Base-by-base conservation (phyloP, 2,113 vertebrate genomes). In the Python bivittatus region DNA sequence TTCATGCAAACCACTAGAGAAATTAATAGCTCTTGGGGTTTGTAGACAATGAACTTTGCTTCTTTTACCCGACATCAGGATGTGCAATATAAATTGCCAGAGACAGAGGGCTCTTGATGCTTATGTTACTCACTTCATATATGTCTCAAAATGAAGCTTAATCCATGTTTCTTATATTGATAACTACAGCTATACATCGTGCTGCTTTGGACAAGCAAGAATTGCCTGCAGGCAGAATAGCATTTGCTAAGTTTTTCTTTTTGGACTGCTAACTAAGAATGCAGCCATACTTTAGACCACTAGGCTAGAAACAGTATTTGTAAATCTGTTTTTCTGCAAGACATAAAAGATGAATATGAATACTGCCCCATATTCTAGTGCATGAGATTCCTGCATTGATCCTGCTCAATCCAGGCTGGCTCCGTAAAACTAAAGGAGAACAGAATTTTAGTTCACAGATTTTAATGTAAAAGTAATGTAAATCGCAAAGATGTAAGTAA, bases 11-110 rank as follows among this genome's bases (percentile, higher is more conserved):
- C 4, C 88, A 58, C 29, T 54, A 42, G n/a, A 84, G 22, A 72
- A 54, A 60, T 92, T 64, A 86, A 91, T 61, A 61, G 29, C 83
- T 64, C 56, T 85, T 91, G n/a, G 58, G 83, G 42, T 86, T 91
- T 86, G 85, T 33, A 86, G 83, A 61, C 57, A 86, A 84, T 25
- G 57, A 91, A 60, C 38, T 52, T 22, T 23, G 52, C 27, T 84
- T 85, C 84, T 33, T 68, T n/a, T 33, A 3, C 29, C 61, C 33
- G 52, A 64, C 44, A 64, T n/a, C 42, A 64, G 48, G 22, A 83
- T 42, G 89, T 53, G 84, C 44, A 68, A 72, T n/a, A 91, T 86
- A 57, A 87, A 72, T 53, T 64, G 53, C 60, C 13, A 79, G 38
- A 88, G 61, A 86, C 42, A 86, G 56, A 79, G 72, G 25, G 27